Conservation (phyloP, 2,888 invertebrate genomes). For the Amphimallon solstitiale region DNA sequence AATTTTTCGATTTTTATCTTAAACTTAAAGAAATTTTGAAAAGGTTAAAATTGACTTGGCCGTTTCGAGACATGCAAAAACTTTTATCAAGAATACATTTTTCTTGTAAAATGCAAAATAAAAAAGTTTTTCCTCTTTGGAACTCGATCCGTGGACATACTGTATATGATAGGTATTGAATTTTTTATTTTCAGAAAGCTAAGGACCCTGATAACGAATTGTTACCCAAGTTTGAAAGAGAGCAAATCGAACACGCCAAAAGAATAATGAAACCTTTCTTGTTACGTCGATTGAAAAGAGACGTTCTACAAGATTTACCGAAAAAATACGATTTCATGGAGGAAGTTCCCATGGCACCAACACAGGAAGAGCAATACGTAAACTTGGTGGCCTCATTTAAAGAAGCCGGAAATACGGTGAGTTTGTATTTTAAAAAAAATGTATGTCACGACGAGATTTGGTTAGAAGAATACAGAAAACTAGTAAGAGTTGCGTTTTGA, state of each 20-base stretch:
- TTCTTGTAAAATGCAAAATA: no score
- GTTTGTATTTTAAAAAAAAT: constrained; percentile 37
- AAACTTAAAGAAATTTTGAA: no score
- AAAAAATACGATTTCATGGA: constrained; percentile 79
- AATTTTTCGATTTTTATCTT: no score
- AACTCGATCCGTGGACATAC: no score
- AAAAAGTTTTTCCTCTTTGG: no score
- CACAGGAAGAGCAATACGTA: constrained; percentile 81
- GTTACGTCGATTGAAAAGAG: constrained; percentile 84
- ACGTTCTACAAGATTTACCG: constrained; percentile 88
- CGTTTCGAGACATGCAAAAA: no score
- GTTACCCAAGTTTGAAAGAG: constrained; percentile 84
- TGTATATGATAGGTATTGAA: no score
- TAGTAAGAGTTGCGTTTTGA: no score
- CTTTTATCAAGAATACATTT: no score
- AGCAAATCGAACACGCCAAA: constrained; percentile 92
- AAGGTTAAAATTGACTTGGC: no score
- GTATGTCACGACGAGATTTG: no score
- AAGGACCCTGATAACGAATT: constrained; percentile 68
- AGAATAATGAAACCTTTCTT: constrained; percentile 97
- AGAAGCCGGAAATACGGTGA: constrained; percentile 69
- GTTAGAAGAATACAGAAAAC: no score
- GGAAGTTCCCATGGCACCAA: constrained; percentile 73
- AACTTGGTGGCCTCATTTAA: constrained; percentile 76
- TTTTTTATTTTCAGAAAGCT: constrained; percentile 64